Conservation (phyloP, 2,888 invertebrate genomes). For the Calliopum simillimum region DNA sequence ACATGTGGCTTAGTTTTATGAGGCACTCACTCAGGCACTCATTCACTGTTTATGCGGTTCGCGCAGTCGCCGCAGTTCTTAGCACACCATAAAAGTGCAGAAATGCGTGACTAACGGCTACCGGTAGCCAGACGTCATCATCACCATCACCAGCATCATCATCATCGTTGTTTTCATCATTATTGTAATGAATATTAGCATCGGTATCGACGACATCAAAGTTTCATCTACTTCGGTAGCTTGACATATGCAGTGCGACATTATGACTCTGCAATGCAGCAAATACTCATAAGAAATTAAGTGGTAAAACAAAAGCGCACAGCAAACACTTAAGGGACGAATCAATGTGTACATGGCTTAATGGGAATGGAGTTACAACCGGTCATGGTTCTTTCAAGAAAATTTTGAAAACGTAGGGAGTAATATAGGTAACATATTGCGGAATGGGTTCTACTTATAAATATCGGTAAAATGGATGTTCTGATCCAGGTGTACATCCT, state of each 20-base stretch:
- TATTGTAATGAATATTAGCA: no score
- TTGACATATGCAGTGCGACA: constrained; percentile 28
- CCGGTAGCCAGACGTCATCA: constrained; percentile 49
- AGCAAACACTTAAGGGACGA: constrained; percentile 59
- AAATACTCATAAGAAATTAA: constrained; percentile 37
- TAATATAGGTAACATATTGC: no score
- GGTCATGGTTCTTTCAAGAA: no score
- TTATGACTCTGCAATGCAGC: constrained; percentile 11
- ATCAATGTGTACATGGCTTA: constrained; percentile 65
- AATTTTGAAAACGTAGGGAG: no score
- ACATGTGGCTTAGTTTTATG: constrained; percentile 37
- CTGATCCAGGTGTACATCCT: no score
- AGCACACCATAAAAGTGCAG: constrained; percentile 51
- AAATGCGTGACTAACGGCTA: constrained; percentile 62
- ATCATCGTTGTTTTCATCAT: not conserved
- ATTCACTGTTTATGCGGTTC: constrained; percentile 2
- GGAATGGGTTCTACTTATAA: no score
- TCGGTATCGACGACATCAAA: not conserved
- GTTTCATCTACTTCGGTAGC: constrained; percentile 50
- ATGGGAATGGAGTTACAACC: constrained; percentile 61
- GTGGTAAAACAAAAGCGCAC: constrained; percentile 41
- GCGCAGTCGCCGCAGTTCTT: constrained; percentile 40
- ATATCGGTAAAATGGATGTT: no score
- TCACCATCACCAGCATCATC: constrained; percentile 5
- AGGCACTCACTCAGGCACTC: not conserved